phyloP scores from a whole-genome alignment of 2,113 vertebrate genomes.

The Chamaea fasciata region DNA sequence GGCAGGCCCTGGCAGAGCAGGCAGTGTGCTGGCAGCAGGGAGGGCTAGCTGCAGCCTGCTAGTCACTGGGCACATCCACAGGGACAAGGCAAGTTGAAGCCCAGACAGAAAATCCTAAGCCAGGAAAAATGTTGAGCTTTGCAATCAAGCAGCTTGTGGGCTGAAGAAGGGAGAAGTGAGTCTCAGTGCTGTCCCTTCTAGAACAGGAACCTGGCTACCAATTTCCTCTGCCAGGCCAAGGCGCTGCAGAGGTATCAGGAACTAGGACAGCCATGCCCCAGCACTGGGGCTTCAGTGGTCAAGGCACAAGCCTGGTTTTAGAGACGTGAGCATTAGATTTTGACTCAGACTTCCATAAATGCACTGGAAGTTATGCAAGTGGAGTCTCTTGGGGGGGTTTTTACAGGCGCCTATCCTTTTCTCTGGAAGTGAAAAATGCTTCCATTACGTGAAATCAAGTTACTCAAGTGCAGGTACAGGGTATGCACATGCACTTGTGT shows the following conservation, averaged over 20 bases:
- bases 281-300: background rate
- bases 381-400: background rate
- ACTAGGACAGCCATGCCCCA: background rate
- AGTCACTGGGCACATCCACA: rapidly evolving
- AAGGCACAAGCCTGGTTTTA: background rate
- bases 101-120: background rate
- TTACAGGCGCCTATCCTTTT: background rate
- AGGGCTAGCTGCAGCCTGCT: background rate
- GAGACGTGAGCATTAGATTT: rapidly evolving
- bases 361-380: background rate
- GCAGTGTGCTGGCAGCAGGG: background rate
- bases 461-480: background rate
- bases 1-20: background rate
- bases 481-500: background rate
- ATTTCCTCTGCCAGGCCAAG: background rate
- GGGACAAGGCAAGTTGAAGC: background rate
- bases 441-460: background rate
- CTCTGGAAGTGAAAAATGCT: background rate
- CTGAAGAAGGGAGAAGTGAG: background rate
- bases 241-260: background rate
- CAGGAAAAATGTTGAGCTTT: background rate
- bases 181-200: background rate
- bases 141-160: background rate
- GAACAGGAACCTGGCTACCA: background rate
- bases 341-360: background rate